Percentiles rank a stretch among this genome's conserved stretches.
Conservation (phyloP, 1,140 invertebrate species). For the Chrysoperla carnea region DNA sequence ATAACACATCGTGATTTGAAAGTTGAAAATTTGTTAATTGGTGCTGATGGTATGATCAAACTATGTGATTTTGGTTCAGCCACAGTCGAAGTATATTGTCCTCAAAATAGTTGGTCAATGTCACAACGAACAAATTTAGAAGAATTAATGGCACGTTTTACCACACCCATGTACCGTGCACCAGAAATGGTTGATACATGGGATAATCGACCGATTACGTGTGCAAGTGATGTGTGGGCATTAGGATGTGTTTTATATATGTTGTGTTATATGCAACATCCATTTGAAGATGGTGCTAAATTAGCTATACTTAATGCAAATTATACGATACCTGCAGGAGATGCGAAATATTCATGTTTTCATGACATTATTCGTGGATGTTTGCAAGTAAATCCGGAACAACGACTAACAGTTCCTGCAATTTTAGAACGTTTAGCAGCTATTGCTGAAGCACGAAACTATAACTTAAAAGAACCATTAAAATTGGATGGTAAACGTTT, state of each 20-base stretch:
- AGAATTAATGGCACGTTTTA: constrained; percentile 62
- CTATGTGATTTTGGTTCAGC: constrained; percentile 98
- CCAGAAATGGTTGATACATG: constrained; percentile 98
- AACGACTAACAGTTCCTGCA: constrained; percentile 55
- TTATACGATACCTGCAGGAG: constrained; percentile 64
- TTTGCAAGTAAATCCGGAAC: constrained; percentile 62
- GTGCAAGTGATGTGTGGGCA: constrained; percentile 88
- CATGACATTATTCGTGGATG: constrained; percentile 81
- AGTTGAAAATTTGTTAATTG: constrained; percentile 53
- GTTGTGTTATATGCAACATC: constrained; percentile 86
- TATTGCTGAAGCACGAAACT: constrained; percentile 66
- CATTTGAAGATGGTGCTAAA: constrained; percentile 94
- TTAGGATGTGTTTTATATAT: constrained; percentile 90
- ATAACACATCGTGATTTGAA: constrained; percentile 90
- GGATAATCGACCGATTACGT: constrained; percentile 85
- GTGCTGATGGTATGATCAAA: constrained; percentile 70
- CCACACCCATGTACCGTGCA: constrained; percentile 77
- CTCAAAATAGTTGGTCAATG: constrained; percentile 80
- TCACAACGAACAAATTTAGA: constrained; percentile 82
- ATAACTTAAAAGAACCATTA: constrained; percentile 58
- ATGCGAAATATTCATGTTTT: constrained; percentile 66
- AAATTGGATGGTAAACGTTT: constrained; percentile 38
- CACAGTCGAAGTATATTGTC: constrained; percentile 64
- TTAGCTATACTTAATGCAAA: constrained; percentile 93
- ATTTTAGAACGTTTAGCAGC: constrained; percentile 72